Percentiles rank a stretch among this genome's conserved stretches.
These are phyloP conservation scores for Tipula confusa DNA, from an alignment of 2,888 invertebrate genomes.

Conservation along the genomic window DNA sequence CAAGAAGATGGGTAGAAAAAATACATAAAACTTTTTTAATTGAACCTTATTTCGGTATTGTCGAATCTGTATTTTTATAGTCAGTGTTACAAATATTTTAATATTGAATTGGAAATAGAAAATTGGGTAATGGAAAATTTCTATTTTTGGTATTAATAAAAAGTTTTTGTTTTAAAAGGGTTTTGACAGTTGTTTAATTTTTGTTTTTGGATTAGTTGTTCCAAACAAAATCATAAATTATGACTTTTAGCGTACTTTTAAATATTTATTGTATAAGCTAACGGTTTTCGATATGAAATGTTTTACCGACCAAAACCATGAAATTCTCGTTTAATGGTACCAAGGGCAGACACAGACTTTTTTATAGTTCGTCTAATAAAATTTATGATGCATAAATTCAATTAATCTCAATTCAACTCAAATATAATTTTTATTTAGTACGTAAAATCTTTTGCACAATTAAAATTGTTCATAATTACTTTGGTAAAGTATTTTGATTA, in stretches of 20 bases:
- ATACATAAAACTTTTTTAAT: slow-evolving; percentile 25
- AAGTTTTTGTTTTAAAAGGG: too few species aligned
- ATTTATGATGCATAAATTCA: slow-evolving; percentile 20
- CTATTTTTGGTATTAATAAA: too few species aligned
- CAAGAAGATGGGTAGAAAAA: neutral
- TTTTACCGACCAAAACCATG: neutral
- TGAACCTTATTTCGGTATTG: neutral
- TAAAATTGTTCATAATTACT: neutral
- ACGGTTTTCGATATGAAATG: too few species aligned
- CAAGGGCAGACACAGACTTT: neutral
- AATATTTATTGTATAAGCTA: too few species aligned
- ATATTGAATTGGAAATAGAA: neutral
- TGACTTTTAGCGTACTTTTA: too few species aligned
- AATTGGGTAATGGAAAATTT: neutral
- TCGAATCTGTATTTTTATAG: neutral
- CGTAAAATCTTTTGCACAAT: neutral
- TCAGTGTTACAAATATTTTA: neutral
- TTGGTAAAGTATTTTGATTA: neutral
- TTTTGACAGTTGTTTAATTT: too few species aligned
- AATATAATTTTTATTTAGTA: neutral
- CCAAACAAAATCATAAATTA: too few species aligned
- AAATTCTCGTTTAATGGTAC: neutral
- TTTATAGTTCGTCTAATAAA: neutral
- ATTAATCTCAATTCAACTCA: neutral
- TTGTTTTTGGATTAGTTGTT: too few species aligned